Percentiles rank a stretch among this genome's conserved stretches.
These are phyloP conservation scores for Caenorhabditis uteleia DNA, from an alignment of 2,888 invertebrate genomes.

Conservation along the genomic window DNA sequence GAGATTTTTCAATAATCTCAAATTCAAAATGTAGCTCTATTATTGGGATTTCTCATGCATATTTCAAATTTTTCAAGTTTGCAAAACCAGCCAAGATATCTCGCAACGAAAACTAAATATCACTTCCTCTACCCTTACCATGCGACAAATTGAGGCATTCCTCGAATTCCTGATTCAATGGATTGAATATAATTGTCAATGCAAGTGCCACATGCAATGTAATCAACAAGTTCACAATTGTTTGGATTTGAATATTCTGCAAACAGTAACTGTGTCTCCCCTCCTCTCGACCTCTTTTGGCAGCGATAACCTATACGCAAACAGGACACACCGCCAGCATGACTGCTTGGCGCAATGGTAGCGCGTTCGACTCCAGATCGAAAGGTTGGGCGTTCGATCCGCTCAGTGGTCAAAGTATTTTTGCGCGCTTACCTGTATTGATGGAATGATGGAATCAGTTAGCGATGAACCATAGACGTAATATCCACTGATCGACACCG, in stretches of 20 bases:
- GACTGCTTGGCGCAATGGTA: conserved; percentile 57
- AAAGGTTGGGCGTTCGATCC: conserved; percentile 56
- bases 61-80: too few species aligned
- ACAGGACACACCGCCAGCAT: conserved; percentile 4
- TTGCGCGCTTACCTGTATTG: conserved; percentile 45
- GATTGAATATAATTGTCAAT: conserved; percentile 62
- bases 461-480: conserved; percentile 59
- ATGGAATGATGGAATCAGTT: conserved; percentile 60
- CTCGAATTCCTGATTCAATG: conserved; percentile 62
- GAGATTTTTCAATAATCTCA: too few species aligned
- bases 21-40: too few species aligned
- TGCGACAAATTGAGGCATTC: conserved; percentile 58
- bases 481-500: conserved; percentile 58
- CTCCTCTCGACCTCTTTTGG: conserved; percentile 2
- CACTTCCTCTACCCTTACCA: conserved; percentile 25
- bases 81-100: too few species aligned
- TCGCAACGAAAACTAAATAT: neutral
- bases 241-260: conserved; percentile 52
- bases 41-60: neutral
- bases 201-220: conserved; percentile 62
- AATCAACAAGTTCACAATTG: conserved; percentile 57
- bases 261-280: conserved; percentile 3
- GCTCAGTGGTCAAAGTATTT: conserved; percentile 52
- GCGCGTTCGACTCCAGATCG: conserved; percentile 58
- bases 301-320: too few species aligned